phyloP scores from a whole-genome alignment of 2,797 vertebrate genomes.

The Cuculus canorus region DNA sequence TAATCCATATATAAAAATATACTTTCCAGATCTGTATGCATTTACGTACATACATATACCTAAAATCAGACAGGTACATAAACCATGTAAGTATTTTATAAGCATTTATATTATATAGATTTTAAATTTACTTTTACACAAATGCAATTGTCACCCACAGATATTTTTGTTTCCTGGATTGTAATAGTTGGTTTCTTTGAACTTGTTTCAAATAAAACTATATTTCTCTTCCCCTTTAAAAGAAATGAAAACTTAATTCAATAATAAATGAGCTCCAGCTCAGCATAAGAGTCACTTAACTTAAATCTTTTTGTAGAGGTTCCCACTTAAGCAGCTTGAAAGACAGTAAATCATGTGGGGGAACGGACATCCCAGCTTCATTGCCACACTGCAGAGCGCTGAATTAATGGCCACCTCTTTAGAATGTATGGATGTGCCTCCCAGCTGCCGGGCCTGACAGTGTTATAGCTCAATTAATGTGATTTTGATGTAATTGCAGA shows the following conservation, averaged over 20 bases:
- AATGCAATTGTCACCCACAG: not conserved
- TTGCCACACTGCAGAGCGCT: slow-evolving; percentile 72
- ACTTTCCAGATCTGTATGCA: not conserved
- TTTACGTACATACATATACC: not conserved
- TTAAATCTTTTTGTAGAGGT: slow-evolving; percentile 89
- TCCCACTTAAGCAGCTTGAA: slow-evolving; percentile 86
- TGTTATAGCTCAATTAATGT: slow-evolving; percentile 85
- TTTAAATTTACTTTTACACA: slow-evolving; percentile 9
- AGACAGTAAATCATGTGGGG: slow-evolving; percentile 84
- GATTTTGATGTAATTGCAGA: slow-evolving; percentile 86
- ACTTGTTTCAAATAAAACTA: slow-evolving; percentile 75
- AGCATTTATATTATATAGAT: not conserved
- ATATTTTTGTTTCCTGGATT: slow-evolving; percentile 51
- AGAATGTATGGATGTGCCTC: slow-evolving; percentile 82
- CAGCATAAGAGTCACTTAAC: slow-evolving; percentile 86
- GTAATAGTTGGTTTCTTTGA: slow-evolving; percentile 66
- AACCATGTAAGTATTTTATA: not conserved
- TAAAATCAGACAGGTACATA: not conserved
- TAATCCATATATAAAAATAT: not conserved
- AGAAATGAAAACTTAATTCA: slow-evolving; percentile 87
- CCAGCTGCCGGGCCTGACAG: slow-evolving; percentile 83
- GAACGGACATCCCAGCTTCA: slow-evolving; percentile 81
- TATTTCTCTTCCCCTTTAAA: slow-evolving; percentile 82
- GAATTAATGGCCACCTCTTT: slow-evolving; percentile 83
- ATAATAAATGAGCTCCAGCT: slow-evolving; percentile 87